Percentiles rank a stretch among this genome's conserved stretches.
Evolutionary conservation across 2,113 vertebrate genomes (phyloP).

Genomic region (Trichomycterus rosablanca): DNA sequence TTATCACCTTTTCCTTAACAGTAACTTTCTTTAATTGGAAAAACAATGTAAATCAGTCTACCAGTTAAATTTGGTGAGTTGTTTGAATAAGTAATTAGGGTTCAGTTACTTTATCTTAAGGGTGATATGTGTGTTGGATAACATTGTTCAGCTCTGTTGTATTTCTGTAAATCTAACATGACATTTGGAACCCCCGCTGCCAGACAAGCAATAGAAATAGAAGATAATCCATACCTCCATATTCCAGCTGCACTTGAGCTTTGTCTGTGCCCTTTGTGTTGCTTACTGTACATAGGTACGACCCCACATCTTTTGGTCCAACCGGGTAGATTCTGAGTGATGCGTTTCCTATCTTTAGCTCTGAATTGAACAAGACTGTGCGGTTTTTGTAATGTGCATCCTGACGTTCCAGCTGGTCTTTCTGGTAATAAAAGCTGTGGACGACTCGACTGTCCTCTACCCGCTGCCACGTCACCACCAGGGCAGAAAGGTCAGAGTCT

Average conservation of each 20-base stretch:
- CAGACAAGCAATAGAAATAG: no score
- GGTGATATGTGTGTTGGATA: no score
- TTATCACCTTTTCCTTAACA: no score
- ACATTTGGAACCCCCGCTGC: no score
- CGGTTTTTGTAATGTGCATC: slow-evolving; percentile 18
- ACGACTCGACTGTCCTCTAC: slow-evolving; percentile 27
- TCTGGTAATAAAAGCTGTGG: slow-evolving; percentile 46
- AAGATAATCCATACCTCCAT: slow-evolving; percentile 42
- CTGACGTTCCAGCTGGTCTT: slow-evolving; percentile 39
- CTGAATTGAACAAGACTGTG: slow-evolving; percentile 20
- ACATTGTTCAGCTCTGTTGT: no score
- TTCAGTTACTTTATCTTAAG: no score
- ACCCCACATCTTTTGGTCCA: slow-evolving; percentile 17
- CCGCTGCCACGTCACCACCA: slow-evolving; percentile 51
- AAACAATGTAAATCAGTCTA: no score
- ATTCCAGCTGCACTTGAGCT: slow-evolving; percentile 34
- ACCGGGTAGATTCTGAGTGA: slow-evolving; percentile 35
- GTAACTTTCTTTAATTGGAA: no score
- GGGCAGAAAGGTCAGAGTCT: neutral
- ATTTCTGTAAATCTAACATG: no score
- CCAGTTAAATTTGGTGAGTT: no score
- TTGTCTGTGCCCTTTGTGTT: slow-evolving; percentile 38
- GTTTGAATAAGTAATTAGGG: no score
- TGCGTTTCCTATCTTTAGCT: slow-evolving; percentile 46
- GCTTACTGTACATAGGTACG: slow-evolving; percentile 43